Evolutionary conservation across 2,113 vertebrate species (phyloP).

Genomic region (Pseudorhombus dupliciocellatus): DNA sequence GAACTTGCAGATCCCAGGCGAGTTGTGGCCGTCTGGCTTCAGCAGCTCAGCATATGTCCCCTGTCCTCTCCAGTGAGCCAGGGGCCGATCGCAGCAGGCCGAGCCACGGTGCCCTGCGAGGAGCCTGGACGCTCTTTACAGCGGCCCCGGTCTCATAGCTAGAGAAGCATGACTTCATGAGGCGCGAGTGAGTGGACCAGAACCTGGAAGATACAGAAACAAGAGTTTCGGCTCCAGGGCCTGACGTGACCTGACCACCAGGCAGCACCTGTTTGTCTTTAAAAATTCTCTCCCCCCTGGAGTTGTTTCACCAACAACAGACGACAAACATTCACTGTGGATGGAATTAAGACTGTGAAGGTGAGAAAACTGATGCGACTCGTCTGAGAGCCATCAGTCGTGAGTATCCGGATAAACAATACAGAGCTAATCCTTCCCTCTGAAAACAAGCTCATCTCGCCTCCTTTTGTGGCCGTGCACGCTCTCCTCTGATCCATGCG

Average conservation of each 20-base stretch:
- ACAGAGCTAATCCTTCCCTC: conserved; percentile 2
- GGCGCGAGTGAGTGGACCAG: too few species aligned
- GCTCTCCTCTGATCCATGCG: conserved; percentile 48
- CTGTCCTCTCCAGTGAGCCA: conserved; percentile 24
- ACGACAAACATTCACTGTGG: not conserved
- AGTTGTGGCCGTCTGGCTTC: conserved; percentile 31
- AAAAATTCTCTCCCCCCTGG: not conserved
- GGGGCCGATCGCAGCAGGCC: conserved; percentile 20
- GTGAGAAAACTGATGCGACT: not conserved
- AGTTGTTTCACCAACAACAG: not conserved
- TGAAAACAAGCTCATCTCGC: conserved; percentile 32
- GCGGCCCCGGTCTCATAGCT: conserved; percentile 3
- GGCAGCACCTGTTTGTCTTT: not conserved
- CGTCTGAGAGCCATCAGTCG: not conserved
- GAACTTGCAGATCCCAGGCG: not conserved
- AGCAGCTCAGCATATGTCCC: conserved; percentile 39
- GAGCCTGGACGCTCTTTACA: conserved; percentile 54
- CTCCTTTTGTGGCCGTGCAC: conserved; percentile 3
- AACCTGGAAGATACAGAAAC: too few species aligned
- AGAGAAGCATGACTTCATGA: conserved; percentile 48
- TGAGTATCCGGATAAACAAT: conserved; percentile 7
- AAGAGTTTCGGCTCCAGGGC: too few species aligned
- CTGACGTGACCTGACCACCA: too few species aligned
- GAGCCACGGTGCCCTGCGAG: conserved; percentile 5
- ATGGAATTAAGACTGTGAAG: not conserved